Conservation (phyloP, 2,113 vertebrate genomes). For the Poeciliopsis prolifica region DNA sequence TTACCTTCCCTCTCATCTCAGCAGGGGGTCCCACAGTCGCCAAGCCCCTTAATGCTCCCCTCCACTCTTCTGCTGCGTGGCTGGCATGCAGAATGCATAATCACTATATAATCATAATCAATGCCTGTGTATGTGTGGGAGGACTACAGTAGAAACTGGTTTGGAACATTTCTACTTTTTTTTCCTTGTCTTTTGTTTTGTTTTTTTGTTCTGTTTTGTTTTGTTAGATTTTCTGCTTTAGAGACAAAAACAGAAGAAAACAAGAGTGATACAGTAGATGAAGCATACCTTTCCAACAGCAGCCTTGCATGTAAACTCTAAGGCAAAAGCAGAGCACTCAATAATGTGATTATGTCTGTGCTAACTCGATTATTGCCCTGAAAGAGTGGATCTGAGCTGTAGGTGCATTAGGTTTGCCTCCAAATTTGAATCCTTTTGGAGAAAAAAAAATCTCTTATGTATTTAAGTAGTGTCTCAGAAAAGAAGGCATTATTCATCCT, state of each 20-base stretch:
- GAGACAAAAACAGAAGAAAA: neutral
- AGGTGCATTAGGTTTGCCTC: constrained; percentile 40
- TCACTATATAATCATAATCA: constrained; percentile 69
- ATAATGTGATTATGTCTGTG: constrained; percentile 59
- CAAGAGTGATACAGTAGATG: constrained; percentile 6
- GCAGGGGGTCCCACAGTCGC: constrained; percentile 89
- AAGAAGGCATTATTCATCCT: constrained; percentile 34
- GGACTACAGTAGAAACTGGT: constrained; percentile 26
- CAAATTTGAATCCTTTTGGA: constrained; percentile 42
- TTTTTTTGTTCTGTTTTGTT: neutral
- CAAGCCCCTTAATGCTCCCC: constrained; percentile 94
- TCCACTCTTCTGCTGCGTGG: constrained; percentile 82
- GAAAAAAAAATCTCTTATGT: constrained; percentile 21
- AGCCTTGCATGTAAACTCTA: constrained; percentile 44
- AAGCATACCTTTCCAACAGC: constrained; percentile 32
- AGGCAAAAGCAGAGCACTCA: constrained; percentile 21
- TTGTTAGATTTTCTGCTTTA: neutral
- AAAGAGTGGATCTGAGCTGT: constrained; percentile 55
- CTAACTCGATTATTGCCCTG: constrained; percentile 64
- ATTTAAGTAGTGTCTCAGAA: constrained; percentile 33
- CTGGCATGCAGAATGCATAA: constrained; percentile 72
- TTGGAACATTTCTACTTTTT: constrained; percentile 13
- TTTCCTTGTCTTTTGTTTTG: neutral
- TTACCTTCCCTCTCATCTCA: constrained; percentile 93
- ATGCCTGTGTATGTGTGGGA: constrained; percentile 50